These are phyloP conservation scores for Gonioctena quinquepunctata DNA, from an alignment of 1,140 invertebrate genomes.

Conservation along the genomic window DNA sequence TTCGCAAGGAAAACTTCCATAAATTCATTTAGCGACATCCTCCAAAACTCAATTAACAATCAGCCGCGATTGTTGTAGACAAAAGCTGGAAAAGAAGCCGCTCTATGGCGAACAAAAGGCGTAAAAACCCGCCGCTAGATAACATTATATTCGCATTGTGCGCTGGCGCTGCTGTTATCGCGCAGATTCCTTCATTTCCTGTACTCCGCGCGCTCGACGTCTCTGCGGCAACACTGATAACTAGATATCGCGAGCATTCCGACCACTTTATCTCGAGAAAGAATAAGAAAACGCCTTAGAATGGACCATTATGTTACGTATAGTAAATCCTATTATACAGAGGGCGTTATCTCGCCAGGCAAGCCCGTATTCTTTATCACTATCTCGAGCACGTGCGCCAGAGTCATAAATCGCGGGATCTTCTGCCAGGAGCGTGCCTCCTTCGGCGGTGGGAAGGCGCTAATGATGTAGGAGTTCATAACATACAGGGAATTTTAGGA, in stretches of 20 bases:
- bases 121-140: slow-evolving; percentile 47
- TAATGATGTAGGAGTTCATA: not conserved
- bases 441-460: not conserved
- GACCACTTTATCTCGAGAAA: slow-evolving; percentile 56
- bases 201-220: slow-evolving; percentile 29
- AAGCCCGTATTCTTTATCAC: slow-evolving; percentile 51
- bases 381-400: slow-evolving; percentile 52
- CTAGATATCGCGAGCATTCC: slow-evolving; percentile 56
- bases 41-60: slow-evolving; percentile 54
- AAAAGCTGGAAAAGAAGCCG: slow-evolving; percentile 43
- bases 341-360: slow-evolving; percentile 53
- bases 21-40: slow-evolving; percentile 46
- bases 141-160: slow-evolving; percentile 46
- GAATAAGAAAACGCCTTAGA: slow-evolving; percentile 58
- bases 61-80: slow-evolving; percentile 50
- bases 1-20: slow-evolving; percentile 36
- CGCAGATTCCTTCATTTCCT: slow-evolving; percentile 56
- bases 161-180: slow-evolving; percentile 41
- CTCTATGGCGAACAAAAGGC: slow-evolving; percentile 44
- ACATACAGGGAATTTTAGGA: not conserved
- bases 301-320: slow-evolving; percentile 58
- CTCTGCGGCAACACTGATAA: slow-evolving; percentile 56
- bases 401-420: slow-evolving; percentile 48
- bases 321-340: slow-evolving; percentile 58
- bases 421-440: slow-evolving; percentile 20